Evolutionary conservation across 1,140 invertebrate genomes (phyloP).

Genomic region (Pseudomyrmex pallidus): DNA sequence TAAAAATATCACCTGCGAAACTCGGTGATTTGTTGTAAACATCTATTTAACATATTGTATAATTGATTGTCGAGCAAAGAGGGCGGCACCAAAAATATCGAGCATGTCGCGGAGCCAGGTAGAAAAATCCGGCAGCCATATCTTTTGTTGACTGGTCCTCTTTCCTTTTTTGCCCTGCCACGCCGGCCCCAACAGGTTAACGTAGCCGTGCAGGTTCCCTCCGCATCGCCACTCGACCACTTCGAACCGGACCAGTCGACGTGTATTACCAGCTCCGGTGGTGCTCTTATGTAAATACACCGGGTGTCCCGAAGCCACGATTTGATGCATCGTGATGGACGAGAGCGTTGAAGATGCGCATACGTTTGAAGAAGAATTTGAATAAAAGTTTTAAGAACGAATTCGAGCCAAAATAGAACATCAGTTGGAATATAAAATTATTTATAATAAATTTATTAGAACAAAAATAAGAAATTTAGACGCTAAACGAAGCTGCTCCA

Average conservation of each 20-base stretch:
- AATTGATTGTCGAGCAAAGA: slow-evolving; percentile 15
- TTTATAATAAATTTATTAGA: too few relatives aligned
- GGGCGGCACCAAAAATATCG: background rate
- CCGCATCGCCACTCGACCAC: slow-evolving; percentile 51
- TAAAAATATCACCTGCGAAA: too few relatives aligned
- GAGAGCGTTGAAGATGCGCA: background rate
- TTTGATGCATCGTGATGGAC: background rate
- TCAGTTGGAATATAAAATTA: too few relatives aligned
- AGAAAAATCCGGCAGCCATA: slow-evolving; percentile 58
- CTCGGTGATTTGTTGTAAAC: too few relatives aligned
- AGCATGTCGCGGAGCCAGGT: background rate
- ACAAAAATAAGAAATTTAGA: too few relatives aligned
- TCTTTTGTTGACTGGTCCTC: slow-evolving; percentile 67
- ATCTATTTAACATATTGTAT: background rate
- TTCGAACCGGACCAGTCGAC: slow-evolving; percentile 49
- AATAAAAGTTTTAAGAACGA: too few relatives aligned
- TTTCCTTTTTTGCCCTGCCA: slow-evolving; percentile 57
- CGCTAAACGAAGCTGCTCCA: background rate
- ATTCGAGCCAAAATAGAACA: too few relatives aligned
- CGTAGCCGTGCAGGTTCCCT: slow-evolving; percentile 67
- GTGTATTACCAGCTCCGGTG: slow-evolving; percentile 30
- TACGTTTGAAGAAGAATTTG: background rate
- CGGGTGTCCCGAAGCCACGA: slow-evolving; percentile 60
- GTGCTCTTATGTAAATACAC: slow-evolving; percentile 68
- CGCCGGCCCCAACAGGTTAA: slow-evolving; percentile 66